Evolutionary conservation across 2,888 invertebrate species (phyloP), one percentile per base, ranked within the genome.

Genomic region (Ormia ochracea): DNA sequence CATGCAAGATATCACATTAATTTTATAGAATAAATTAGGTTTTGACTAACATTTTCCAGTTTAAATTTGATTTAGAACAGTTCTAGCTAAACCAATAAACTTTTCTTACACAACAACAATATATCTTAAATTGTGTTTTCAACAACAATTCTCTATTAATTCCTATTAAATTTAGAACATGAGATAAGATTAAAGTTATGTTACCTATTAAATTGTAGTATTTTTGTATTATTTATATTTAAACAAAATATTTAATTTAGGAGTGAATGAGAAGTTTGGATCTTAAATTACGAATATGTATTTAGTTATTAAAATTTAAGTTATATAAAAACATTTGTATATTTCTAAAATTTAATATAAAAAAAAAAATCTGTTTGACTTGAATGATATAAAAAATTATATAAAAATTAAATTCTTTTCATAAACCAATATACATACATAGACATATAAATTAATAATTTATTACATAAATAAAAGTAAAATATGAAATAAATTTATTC

Each of bases 171-270:
- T 41, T 63, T 61, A 70, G 7, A 14, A 56, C 23, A 77, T 26
- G 14, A 65, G 61, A 65, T 50, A 38, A 17, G 10, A 48, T 33
- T 59, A 38, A 48, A 50, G 33, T 66, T 70, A 59, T 66, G 77
- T 77, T 77, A 77, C 58, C 81, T 77, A 77, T 74, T 77, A 77
- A 73, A 33, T 61, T 69, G 38, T 69, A 74, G 31, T 72, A 59
- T 38, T 65, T 52, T 63, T 70, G 43, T 56, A 68, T 61, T 45
- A 48, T 63, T 61, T 43, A 43, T 61, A 45, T 61, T 63, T 65
- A 59, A 28, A 21, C 41, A 70, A 61, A 50, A 50, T 41, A 0
- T 61, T 33, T 43, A 45, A 31, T 58, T 63, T 63, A 41, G 33
- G 14, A 38, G 14, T 36, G n/a, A 38, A 38, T 43, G n/a, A 19